Evolutionary conservation across 2,113 vertebrate genomes (phyloP).

Genomic region (Triplophysa siluroides): DNA sequence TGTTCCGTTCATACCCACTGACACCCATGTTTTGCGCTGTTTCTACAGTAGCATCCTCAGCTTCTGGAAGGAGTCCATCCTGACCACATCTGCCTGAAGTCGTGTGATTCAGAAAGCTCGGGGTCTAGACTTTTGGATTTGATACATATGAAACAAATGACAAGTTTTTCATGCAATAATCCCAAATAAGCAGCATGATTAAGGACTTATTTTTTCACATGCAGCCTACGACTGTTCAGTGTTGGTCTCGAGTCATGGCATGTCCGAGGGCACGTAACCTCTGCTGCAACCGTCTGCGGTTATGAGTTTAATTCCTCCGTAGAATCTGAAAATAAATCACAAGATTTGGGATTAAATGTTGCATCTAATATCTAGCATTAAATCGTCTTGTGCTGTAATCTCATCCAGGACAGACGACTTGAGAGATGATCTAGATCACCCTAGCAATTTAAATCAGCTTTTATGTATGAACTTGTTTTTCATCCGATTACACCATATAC

Average conservation of each 20-base stretch:
- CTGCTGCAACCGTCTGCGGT: slow-evolving; percentile 72
- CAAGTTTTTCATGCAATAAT: too few relatives aligned
- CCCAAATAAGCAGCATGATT: too few relatives aligned
- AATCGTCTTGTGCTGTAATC: slow-evolving; percentile 74
- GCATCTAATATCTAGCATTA: slow-evolving; percentile 87
- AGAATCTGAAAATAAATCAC: slow-evolving; percentile 76
- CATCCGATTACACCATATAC: slow-evolving; percentile 85
- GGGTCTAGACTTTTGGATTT: too few relatives aligned
- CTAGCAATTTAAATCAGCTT: slow-evolving; percentile 83
- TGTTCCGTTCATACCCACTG: too few relatives aligned
- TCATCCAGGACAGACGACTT: slow-evolving; percentile 68
- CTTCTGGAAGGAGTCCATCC: too few relatives aligned
- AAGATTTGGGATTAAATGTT: slow-evolving; percentile 82
- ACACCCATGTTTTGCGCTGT: too few relatives aligned
- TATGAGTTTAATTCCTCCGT: slow-evolving; percentile 83
- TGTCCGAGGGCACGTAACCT: slow-evolving; percentile 51
- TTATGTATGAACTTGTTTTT: slow-evolving; percentile 67
- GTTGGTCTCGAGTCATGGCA: not conserved
- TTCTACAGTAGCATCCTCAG: too few relatives aligned
- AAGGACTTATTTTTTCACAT: too few relatives aligned
- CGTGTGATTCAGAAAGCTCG: too few relatives aligned
- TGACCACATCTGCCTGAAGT: too few relatives aligned
- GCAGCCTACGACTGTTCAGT: too few relatives aligned
- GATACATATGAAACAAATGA: too few relatives aligned
- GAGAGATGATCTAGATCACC: slow-evolving; percentile 84